Conservation (phyloP, 2,113 vertebrate species). For the Vimba vimba region DNA sequence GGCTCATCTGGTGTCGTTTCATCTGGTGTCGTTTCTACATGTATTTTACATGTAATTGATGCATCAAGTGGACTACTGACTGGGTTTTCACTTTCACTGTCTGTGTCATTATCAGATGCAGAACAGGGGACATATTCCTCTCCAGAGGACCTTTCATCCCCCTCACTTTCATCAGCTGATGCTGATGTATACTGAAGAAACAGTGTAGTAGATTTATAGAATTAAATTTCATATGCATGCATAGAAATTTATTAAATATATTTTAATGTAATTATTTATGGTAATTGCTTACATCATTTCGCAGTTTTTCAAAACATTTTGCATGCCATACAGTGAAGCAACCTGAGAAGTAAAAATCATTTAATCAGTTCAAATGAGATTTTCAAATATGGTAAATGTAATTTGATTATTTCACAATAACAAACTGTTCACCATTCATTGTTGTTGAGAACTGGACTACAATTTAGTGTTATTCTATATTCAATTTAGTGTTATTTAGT, state of each 20-base stretch:
- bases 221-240: neutral
- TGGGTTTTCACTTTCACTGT: too few species aligned
- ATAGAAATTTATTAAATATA: neutral
- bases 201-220: neutral
- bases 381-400: too few species aligned
- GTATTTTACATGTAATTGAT: too few species aligned
- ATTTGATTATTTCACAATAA: neutral
- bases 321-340: neutral
- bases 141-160: too few species aligned
- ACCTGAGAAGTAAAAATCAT: neutral
- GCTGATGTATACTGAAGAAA: neutral
- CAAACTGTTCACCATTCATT: neutral
- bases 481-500: neutral
- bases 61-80: too few species aligned
- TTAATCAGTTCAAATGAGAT: neutral
- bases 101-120: too few species aligned
- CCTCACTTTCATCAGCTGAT: too few species aligned
- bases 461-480: neutral
- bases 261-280: neutral
- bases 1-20: too few species aligned
- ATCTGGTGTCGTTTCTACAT: too few species aligned
- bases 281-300: neutral
- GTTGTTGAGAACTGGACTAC: neutral
- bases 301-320: neutral
- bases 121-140: too few species aligned